phyloP scores from a whole-genome alignment of 2,797 vertebrate genomes.

The Cottoperca gobio region DNA sequence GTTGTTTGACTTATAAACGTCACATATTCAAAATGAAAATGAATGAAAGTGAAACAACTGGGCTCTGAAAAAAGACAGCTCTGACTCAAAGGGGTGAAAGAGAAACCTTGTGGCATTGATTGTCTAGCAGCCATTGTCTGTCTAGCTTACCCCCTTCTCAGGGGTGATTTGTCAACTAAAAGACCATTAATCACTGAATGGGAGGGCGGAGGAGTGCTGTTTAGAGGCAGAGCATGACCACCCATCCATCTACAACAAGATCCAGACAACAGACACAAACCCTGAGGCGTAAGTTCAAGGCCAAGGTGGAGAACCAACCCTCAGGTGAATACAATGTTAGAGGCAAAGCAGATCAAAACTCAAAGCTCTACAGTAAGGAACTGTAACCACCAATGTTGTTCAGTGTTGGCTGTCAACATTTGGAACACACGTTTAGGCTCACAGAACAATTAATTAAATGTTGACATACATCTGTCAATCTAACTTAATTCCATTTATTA shows the following conservation, averaged over 20 bases:
- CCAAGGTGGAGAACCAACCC: conserved; percentile 3
- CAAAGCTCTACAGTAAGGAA: neutral
- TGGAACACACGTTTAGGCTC: neutral
- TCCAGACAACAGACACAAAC: conserved; percentile 27
- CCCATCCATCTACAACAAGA: conserved; percentile 54
- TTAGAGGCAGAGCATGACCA: conserved; percentile 55
- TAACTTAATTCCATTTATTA: neutral
- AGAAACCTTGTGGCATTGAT: conserved; percentile 52
- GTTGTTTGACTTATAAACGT: neutral
- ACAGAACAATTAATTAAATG: neutral
- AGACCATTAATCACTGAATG: conserved; percentile 79
- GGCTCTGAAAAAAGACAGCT: neutral
- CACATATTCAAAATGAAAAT: conserved; percentile 8
- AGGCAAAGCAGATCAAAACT: neutral
- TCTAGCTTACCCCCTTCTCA: conserved; percentile 32
- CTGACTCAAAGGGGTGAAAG: conserved; percentile 7
- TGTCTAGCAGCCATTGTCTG: conserved; percentile 50
- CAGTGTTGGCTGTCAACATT: neutral
- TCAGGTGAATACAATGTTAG: neutral
- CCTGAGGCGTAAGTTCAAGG: conserved; percentile 37
- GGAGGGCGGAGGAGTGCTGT: conserved; percentile 38
- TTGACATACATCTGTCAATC: neutral
- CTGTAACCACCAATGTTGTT: neutral
- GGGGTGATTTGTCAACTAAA: conserved; percentile 80
- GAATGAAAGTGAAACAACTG: conserved; percentile 4